Evolutionary conservation across 1,140 invertebrate species (phyloP), one percentile per base, ranked within the genome.

Genomic region (Hylyphantes graminicola): DNA sequence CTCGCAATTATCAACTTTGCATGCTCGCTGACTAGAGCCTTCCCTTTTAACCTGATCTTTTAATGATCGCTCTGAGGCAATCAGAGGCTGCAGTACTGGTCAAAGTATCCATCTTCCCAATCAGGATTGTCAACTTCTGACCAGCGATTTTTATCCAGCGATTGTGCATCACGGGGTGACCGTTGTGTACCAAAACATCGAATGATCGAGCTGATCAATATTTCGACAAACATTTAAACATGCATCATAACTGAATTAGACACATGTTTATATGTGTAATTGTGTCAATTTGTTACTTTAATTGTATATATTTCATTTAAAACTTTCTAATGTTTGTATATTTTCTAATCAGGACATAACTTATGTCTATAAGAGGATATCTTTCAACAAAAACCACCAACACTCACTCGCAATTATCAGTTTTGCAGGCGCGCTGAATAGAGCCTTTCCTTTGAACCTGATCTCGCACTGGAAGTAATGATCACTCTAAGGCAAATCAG

Each of bases 401-500:
- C n/a, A 70, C 21, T 77, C 78, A 86, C 86, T 85, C 10, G 85
- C 85, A 35, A 88, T 51, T 50, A 85, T 85, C 51, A 88, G 51
- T 55, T 87, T 85, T 2, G 87, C 87, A 51, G 87, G 87, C 53
- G 83, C 64, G 82, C 87, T 88, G 73, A 87, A 64, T 74, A 88
- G 63, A 17, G 55, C 84, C 74, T 67, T 64, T 5, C 80, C 70
- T 74, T 76, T 85, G 13, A 81, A 65, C 50, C 78, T 48, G 0
- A 86, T 84, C 48, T 85, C 75, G 84, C 87, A 88, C 51, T 88
- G 87, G 73, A 86, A 87, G 15, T 74, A 74, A 0, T 9, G 75
- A 64, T 84, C 73, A 15, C 51, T 75, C 13, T 64, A 17, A 7
- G 54, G 21, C 57, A 77, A 50, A 9, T 59, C 21, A 12, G 17